Base-by-base conservation (phyloP, 2,113 vertebrate genomes). In the Reinhardtius hippoglossoides region DNA sequence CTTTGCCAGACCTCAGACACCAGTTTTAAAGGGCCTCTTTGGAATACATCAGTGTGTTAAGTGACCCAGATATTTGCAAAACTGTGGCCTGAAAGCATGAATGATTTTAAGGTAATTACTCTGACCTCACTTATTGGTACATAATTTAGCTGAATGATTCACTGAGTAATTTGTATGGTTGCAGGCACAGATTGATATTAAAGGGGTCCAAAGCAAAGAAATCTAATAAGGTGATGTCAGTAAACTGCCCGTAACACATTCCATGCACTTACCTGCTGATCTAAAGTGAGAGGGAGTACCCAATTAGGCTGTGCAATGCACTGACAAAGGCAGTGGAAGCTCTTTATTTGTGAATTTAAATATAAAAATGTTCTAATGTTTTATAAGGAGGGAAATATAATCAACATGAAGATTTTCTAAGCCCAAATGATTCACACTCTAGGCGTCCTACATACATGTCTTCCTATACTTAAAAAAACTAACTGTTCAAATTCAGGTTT, bases 11-110 rank as follows among this genome's bases (percentile, higher is more conserved):
- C 48, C 63, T 65, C 66, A 80, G 37, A 80, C 68, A 50, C 71
- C 21, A 26, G 74, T 76, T 67, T 56, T 1, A 75, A 63, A 73
- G 59, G 54, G 54, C 67, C 56, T 55, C 68, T 67, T 37, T 74
- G 52, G 26, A 73, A 48, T 35, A 59, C 27, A 48, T 44, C 64
- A 50, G 23, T 58, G 74, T 74, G 80, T 77, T 74, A 57, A 81
- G 71, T 72, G 76, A 83, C 74, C 78, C 67, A 48, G 9, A 50
- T 57, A 27, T 81, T 80, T 81, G 26, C 61, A 65, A 61, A 74
- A 71, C 31, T 60, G 55, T 62, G 67, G 21, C 65, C 76, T 82
- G 71, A 76, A 82, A 74, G 76, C 71, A 60, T 20, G 65, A 81
- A 58, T 60, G 64, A 24, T 54, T 67, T 72, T 23, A 37, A 60